These are phyloP conservation scores for Zoanthus solanderi DNA, from an alignment of 92 coral and sea anemone species.

Conservation along the genomic window DNA sequence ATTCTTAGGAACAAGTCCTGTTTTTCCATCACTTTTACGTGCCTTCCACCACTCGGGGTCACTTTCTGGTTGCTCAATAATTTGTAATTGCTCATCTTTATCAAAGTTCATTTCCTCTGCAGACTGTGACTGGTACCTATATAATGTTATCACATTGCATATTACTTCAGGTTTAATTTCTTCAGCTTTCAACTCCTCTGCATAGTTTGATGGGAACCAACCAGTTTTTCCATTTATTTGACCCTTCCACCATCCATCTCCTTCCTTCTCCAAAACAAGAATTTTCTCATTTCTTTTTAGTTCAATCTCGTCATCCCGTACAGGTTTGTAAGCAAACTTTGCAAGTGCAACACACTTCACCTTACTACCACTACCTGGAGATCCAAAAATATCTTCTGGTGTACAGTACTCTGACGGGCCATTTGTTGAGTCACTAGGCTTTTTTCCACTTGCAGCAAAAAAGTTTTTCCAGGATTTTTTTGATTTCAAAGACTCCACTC, in stretches of 20 bases:
- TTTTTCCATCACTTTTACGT: conserved; percentile 82
- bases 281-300: conserved; percentile 86
- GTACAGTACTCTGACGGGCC: conserved; percentile 83
- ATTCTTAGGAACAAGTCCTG: conserved; percentile 94
- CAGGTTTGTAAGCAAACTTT: conserved; percentile 85
- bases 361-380: conserved; percentile 56
- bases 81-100: conserved; percentile 86
- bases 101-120: conserved; percentile 87
- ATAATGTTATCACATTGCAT: conserved; percentile 85
- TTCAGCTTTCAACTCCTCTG: conserved; percentile 56
- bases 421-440: conserved; percentile 68
- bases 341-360: conserved; percentile 77
- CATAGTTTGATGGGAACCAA: conserved; percentile 97
- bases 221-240: conserved; percentile 73
- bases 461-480: conserved; percentile 70
- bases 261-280: conserved; percentile 90
- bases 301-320: conserved; percentile 88
- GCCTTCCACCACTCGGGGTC: conserved; percentile 99
- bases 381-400: conserved; percentile 76
- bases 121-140: conserved; percentile 82
- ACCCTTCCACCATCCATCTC: conserved; percentile 99
- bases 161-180: conserved; percentile 54
- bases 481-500: conserved; percentile 65
- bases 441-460: conserved; percentile 70
- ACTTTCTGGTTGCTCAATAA: conserved; percentile 87